Evolutionary conservation across 1,140 invertebrate genomes (phyloP).

Genomic region (Papilio polytes): DNA sequence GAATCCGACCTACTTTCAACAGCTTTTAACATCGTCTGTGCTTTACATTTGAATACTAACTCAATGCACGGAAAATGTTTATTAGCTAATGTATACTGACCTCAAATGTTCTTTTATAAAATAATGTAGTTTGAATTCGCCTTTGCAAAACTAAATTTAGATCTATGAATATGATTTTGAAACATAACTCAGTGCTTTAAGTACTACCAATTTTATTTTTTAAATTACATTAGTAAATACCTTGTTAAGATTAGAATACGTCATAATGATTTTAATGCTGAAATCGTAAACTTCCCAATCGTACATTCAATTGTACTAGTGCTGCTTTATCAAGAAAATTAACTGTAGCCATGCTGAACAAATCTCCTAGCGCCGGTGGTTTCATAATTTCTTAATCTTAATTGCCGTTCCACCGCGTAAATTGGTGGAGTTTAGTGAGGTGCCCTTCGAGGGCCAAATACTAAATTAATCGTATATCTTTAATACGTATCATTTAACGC

Average conservation of each 20-base stretch:
- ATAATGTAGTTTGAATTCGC: constrained; percentile 5
- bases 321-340: constrained; percentile 60
- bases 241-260: too few relatives aligned
- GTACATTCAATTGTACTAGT: constrained; percentile 26
- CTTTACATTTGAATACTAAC: constrained; percentile 39
- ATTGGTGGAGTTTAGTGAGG: constrained; percentile 72
- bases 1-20: constrained; percentile 44
- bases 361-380: constrained; percentile 66
- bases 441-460: constrained; percentile 59
- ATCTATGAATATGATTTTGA: neutral
- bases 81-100: constrained; percentile 38
- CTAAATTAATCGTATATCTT: constrained; percentile 39
- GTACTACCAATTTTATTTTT: neutral
- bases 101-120: constrained; percentile 30
- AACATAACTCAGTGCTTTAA: neutral
- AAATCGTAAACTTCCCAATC: neutral
- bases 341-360: constrained; percentile 57
- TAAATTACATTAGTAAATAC: neutral
- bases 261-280: neutral
- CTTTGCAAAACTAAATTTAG: neutral
- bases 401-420: constrained; percentile 70
- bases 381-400: constrained; percentile 81
- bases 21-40: constrained; percentile 46
- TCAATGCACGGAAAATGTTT: constrained; percentile 38
- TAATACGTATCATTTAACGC: neutral